Conservation (phyloP, 2,888 invertebrate genomes). For the Rhogogaster chlorosoma region DNA sequence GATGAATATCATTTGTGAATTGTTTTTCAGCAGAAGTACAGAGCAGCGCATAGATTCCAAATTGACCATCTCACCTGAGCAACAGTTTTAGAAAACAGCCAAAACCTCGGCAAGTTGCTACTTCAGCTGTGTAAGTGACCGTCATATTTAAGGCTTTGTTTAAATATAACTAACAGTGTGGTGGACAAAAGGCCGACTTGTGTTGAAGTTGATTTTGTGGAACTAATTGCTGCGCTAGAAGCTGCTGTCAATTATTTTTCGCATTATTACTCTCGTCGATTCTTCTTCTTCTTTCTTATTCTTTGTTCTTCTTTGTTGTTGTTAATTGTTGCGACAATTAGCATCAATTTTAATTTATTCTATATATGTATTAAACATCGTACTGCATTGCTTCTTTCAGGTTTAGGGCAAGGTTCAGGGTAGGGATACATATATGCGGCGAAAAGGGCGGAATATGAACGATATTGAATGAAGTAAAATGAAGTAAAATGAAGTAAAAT, state of each 20-base stretch:
- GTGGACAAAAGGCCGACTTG: not conserved
- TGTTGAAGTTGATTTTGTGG: not conserved
- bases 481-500: not conserved
- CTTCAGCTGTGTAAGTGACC: constrained; percentile 91
- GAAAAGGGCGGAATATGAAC: not conserved
- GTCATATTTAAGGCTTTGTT: constrained; percentile 82
- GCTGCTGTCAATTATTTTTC: constrained; percentile 3
- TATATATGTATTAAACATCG: not conserved
- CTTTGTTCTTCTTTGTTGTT: not conserved
- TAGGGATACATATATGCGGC: no score
- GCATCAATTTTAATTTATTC: not conserved
- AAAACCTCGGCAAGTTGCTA: constrained; percentile 91
- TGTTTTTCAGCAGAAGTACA: not conserved
- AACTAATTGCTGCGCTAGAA: not conserved
- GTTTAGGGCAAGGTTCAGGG: not conserved
- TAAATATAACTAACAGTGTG: not conserved
- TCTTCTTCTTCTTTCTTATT: not conserved
- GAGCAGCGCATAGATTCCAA: no score
- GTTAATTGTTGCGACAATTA: not conserved
- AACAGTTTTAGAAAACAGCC: constrained; percentile 93
- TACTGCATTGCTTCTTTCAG: not conserved
- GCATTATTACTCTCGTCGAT: not conserved
- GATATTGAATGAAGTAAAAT: not conserved
- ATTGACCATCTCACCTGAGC: constrained; percentile 82
- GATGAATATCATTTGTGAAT: no score